Evolutionary conservation across 2,113 vertebrate genomes (phyloP).

Genomic region (Echinops telfairi): DNA sequence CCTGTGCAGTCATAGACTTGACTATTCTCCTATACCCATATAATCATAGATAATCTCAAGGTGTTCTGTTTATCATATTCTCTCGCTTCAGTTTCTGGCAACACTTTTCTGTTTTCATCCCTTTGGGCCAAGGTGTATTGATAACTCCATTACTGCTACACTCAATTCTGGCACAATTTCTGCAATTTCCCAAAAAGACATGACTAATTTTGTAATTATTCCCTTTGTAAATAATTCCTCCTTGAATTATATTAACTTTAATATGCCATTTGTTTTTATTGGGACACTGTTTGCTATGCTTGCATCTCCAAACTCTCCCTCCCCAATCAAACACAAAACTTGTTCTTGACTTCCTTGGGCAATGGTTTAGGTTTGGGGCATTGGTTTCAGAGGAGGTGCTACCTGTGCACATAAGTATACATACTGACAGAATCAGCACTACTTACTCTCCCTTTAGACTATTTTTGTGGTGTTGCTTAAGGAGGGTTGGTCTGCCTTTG

Average conservation of each 20-base stretch:
- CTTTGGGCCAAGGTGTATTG: neutral
- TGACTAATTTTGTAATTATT: neutral
- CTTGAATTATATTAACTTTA: constrained; percentile 4
- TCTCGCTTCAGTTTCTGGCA: neutral
- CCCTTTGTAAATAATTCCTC: neutral
- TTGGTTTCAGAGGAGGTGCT: neutral
- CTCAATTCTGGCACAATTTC: neutral
- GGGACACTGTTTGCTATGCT: neutral
- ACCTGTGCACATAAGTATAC: neutral
- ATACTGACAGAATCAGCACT: neutral
- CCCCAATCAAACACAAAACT: neutral
- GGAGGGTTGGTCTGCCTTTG: neutral
- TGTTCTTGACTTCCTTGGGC: neutral
- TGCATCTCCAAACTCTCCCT: neutral
- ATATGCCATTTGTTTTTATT: neutral
- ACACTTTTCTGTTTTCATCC: neutral
- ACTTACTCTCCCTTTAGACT: neutral
- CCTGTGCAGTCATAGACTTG: neutral
- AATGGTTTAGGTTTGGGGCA: too few species aligned
- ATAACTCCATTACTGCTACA: neutral
- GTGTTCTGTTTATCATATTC: neutral
- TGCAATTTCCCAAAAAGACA: neutral
- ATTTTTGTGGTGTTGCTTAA: neutral
- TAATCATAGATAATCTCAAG: too few species aligned
- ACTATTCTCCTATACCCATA: too few species aligned